Base-by-base conservation (phyloP, 2,113 vertebrate species). In the Bambusicola thoracicus region DNA sequence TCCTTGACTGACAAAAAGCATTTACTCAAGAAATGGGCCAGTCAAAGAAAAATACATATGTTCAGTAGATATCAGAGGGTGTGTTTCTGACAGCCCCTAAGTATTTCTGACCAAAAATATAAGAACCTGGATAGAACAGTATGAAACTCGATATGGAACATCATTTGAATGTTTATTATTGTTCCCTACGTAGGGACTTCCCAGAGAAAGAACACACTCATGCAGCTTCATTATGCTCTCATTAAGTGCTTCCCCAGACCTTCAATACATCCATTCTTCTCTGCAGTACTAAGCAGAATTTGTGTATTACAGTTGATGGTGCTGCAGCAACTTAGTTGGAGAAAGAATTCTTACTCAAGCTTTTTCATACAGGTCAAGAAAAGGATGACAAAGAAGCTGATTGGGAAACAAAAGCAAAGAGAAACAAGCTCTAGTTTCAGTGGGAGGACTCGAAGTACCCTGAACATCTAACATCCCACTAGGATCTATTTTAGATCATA, bases 401-500 rank as follows among this genome's bases (percentile, higher is more conserved):
- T 59, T 91, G 84, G 36, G 66, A 87, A 94, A 90, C 18, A 75
- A 93, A 89, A 81, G 44, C 19, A 27, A 87, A 93, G 53, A 84
- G 21, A 92, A 92, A 82, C 40, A 87, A 92, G 59, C 13, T 85
- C 72, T 15, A 18, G 58, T 53, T 74, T 76, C 53, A 85, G 41
- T 41, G 49, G 77, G 62, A 82, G 44, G 48, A 77, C 49, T 29
- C 22, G 44, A 82, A 95, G 90, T 38, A 87, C 20, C 63, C 85
- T 8, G 17, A 92, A 65, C 58, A 85, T 24, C 0, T 0, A 87
- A 12, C 41, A 85, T 95, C 90, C 94, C 92, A 80, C 17, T 34
- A 92, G 93, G 92, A 95, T 95, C 89, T 87, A 91, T 95, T 96
- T 95, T 82, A 51, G 82, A 72, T 94, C 92, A 62, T 80, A 95